These are phyloP conservation scores for Callipepla californica DNA, from an alignment of 2,113 vertebrate genomes.

Conservation along the genomic window DNA sequence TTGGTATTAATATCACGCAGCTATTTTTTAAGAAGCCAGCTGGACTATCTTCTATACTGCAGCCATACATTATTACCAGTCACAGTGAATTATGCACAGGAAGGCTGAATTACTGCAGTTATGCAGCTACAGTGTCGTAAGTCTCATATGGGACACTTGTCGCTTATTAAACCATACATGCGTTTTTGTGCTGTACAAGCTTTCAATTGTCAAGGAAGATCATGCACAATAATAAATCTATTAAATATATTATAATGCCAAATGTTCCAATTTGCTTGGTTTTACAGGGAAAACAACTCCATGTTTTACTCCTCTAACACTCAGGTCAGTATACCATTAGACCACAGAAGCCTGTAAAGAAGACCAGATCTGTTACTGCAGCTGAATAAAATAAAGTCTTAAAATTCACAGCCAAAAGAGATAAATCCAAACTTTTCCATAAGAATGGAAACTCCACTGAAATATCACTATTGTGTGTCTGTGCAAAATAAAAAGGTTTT, in stretches of 20 bases:
- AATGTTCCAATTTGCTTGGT: not conserved
- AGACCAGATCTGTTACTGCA: not conserved
- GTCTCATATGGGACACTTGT: not conserved
- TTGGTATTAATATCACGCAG: not conserved
- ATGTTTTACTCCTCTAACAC: not conserved
- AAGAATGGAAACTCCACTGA: not conserved
- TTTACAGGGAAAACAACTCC: not conserved
- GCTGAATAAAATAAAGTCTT: not conserved
- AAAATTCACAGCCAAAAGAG: not conserved
- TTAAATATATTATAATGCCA: not conserved
- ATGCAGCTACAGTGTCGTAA: not conserved
- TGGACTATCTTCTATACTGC: not conserved
- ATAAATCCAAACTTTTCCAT: not conserved
- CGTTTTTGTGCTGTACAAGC: not conserved
- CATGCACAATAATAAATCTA: not conserved
- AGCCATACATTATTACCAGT: not conserved
- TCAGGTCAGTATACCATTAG: not conserved
- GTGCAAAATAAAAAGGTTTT: not conserved
- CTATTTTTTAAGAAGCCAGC: not conserved
- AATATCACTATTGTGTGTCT: not conserved
- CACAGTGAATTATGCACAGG: rapidly evolving
- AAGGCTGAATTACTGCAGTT: not conserved
- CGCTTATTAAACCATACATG: not conserved
- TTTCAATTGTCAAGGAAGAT: not conserved
- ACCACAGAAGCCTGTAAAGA: not conserved